These are phyloP conservation scores for Caprella mutica DNA, from an alignment of 2,888 invertebrate genomes.

Conservation along the genomic window DNA sequence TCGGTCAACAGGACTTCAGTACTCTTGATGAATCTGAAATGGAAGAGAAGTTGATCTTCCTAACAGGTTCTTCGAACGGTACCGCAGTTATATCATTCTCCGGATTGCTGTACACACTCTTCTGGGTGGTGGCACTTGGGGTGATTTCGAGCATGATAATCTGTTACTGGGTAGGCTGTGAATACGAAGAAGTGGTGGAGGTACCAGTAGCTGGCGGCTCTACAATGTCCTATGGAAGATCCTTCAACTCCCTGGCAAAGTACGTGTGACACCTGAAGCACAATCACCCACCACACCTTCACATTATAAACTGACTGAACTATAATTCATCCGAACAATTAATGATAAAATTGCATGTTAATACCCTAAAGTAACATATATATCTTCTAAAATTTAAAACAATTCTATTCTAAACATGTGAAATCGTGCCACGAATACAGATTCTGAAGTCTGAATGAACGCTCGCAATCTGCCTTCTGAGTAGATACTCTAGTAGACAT, in stretches of 20 bases:
- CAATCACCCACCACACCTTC: neutral
- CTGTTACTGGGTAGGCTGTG: constrained; percentile 34
- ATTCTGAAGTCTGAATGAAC: too few species aligned
- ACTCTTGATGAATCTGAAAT: neutral
- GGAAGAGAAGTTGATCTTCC: constrained; percentile 16
- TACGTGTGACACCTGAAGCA: constrained; percentile 1
- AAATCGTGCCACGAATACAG: too few species aligned
- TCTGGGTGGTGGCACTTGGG: constrained; percentile 26
- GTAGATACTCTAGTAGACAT: too few species aligned
- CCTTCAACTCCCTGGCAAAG: constrained; percentile 1
- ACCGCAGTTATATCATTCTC: constrained; percentile 25
- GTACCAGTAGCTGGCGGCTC: neutral
- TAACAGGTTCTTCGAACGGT: constrained; percentile 5
- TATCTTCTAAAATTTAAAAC: too few species aligned
- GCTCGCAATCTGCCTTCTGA: too few species aligned
- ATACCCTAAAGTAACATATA: too few species aligned
- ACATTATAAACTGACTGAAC: neutral
- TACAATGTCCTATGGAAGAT: neutral
- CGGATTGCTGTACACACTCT: constrained; percentile 25
- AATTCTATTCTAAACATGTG: too few species aligned
- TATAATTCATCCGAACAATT: too few species aligned
- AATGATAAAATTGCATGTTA: too few species aligned
- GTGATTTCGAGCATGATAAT: constrained; percentile 24
- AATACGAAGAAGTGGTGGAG: constrained; percentile 15
- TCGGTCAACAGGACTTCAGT: too few species aligned